phyloP scores from a whole-genome alignment of 2,888 invertebrate genomes.

The Stramonita haemastoma region DNA sequence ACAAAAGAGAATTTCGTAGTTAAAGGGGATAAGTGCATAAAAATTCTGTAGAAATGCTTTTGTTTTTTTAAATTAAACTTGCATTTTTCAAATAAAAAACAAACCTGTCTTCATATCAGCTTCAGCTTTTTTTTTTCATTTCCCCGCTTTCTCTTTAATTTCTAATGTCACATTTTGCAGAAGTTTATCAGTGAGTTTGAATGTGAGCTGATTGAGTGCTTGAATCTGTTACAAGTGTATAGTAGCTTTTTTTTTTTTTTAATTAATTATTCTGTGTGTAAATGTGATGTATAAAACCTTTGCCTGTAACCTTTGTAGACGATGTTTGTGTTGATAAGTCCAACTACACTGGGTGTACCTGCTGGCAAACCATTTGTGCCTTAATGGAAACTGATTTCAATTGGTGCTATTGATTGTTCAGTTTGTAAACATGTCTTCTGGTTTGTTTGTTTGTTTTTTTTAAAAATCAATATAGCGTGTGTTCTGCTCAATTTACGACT shows the following conservation, averaged over 20 bases:
- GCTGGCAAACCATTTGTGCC: conserved; percentile 42
- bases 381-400: conserved; percentile 42
- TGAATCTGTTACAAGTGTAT: conserved; percentile 33
- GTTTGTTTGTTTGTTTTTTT: neutral
- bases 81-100: neutral
- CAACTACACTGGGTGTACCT: neutral
- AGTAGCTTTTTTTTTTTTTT: conserved; percentile 26
- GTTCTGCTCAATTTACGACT: conserved; percentile 42
- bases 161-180: neutral
- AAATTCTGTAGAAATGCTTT: too few relatives aligned
- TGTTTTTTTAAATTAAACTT: too few relatives aligned
- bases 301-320: conserved; percentile 19
- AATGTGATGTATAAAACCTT: conserved; percentile 30
- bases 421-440: neutral
- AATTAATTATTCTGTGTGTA: neutral
- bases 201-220: conserved; percentile 19
- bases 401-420: conserved; percentile 38
- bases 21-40: too few relatives aligned
- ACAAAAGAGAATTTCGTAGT: too few relatives aligned
- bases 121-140: neutral
- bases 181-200: conserved; percentile 8
- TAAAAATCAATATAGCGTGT: conserved; percentile 6
- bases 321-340: conserved; percentile 15
- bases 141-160: neutral
- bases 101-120: neutral